Evolutionary conservation across 2,797 vertebrate species (phyloP).

Genomic region (Calcarius lapponicus): DNA sequence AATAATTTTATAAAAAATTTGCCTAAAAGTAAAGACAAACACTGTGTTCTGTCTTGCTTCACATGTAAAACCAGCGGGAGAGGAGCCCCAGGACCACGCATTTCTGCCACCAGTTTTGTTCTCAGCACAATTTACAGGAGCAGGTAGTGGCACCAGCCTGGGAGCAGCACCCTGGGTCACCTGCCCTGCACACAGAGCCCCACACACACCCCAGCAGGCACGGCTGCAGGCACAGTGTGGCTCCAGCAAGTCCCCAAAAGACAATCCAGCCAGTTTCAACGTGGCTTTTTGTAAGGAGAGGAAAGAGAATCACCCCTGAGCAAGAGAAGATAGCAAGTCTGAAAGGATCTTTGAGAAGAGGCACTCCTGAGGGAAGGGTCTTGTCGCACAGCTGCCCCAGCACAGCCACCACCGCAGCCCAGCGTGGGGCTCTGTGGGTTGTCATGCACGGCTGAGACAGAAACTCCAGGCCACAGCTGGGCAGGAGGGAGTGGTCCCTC

Average conservation of each 20-base stretch:
- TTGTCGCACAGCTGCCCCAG: background rate
- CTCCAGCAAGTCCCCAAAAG: background rate
- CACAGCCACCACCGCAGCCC: background rate
- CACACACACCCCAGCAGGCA: fast-evolving
- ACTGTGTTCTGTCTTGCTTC: background rate
- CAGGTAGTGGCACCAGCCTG: background rate
- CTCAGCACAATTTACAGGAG: background rate
- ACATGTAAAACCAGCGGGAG: background rate
- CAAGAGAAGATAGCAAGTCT: background rate
- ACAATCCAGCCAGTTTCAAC: background rate
- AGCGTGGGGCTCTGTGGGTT: fast-evolving
- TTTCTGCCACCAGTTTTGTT: background rate
- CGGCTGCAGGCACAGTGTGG: background rate
- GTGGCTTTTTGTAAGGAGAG: background rate
- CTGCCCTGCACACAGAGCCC: background rate
- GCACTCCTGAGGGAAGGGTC: background rate
- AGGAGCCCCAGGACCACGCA: fast-evolving
- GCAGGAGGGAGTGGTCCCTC: background rate
- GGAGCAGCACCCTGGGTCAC: fast-evolving
- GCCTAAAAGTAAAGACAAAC: background rate
- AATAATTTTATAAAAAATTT: background rate
- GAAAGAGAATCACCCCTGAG: background rate
- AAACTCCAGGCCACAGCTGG: background rate
- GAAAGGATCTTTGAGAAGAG: background rate
- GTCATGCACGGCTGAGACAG: background rate